Conservation (phyloP, 2,113 vertebrate genomes). For the Mus musculus region DNA sequence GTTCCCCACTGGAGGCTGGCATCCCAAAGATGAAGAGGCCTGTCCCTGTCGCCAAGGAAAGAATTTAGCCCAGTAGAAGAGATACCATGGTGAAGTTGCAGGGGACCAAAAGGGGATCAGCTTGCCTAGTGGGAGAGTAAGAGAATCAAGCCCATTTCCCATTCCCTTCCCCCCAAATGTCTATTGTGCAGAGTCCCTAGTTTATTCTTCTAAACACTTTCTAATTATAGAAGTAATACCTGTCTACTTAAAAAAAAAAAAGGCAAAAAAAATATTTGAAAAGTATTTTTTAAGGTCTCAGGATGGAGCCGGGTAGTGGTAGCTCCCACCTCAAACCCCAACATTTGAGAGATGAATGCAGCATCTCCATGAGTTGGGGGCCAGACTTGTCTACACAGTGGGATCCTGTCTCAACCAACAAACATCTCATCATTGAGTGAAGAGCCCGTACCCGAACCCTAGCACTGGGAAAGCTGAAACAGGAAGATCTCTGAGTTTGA, state of each 20-base stretch:
- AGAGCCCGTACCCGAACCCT: background rate
- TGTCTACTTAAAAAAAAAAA: conserved; percentile 31
- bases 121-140: background rate
- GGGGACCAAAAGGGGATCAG: background rate
- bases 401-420: background rate
- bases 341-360: background rate
- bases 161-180: background rate
- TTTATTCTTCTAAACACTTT: conserved; percentile 45
- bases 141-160: background rate
- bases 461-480: background rate
- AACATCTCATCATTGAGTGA: background rate
- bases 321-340: background rate
- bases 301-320: background rate
- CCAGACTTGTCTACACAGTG: background rate
- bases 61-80: conserved; percentile 35
- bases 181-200: background rate
- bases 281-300: background rate
- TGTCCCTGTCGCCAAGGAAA: background rate
- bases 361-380: background rate
- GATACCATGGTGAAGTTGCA: background rate
- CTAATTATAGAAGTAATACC: conserved; percentile 36
- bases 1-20: background rate
- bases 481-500: background rate
- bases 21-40: conserved; percentile 20
- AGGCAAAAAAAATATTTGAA: conserved; percentile 42